phyloP scores from a whole-genome alignment of 2,797 vertebrate species.

The Silurus lanzhouensis region DNA sequence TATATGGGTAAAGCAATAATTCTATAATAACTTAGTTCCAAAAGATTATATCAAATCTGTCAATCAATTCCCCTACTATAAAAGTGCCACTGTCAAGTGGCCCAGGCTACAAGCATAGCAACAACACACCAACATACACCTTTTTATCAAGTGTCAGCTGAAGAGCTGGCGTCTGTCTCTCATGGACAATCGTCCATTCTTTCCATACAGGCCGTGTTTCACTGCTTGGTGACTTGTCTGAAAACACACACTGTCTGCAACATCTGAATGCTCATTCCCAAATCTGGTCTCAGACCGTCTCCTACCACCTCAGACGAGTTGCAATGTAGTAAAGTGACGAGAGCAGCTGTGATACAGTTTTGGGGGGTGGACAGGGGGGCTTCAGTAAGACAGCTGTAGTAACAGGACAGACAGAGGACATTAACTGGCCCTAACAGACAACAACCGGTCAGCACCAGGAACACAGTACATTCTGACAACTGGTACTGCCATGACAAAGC shows the following conservation, averaged over 20 bases:
- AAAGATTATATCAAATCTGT: slow-evolving; percentile 13
- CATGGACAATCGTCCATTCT: slow-evolving; percentile 52
- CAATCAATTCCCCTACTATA: slow-evolving; percentile 26
- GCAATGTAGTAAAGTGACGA: slow-evolving; percentile 35
- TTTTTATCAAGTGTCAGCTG: slow-evolving; percentile 57
- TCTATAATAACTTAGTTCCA: neutral
- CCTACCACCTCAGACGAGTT: slow-evolving; percentile 34
- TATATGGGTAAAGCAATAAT: neutral
- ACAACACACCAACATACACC: slow-evolving; percentile 32
- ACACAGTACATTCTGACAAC: slow-evolving; percentile 43
- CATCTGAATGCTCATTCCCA: slow-evolving; percentile 25
- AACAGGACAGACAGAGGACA: slow-evolving; percentile 46
- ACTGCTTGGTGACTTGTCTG: slow-evolving; percentile 11
- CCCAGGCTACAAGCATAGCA: slow-evolving; percentile 12
- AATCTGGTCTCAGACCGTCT: slow-evolving; percentile 40
- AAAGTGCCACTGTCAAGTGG: slow-evolving; percentile 35
- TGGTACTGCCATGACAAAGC: slow-evolving; percentile 21
- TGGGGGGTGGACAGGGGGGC: neutral
- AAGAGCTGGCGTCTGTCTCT: slow-evolving; percentile 52
- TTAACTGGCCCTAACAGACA: slow-evolving; percentile 31
- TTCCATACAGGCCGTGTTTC: slow-evolving; percentile 46
- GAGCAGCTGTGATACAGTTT: slow-evolving; percentile 49
- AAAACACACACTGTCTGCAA: slow-evolving; percentile 22
- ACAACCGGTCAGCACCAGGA: slow-evolving; percentile 35
- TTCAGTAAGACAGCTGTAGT: slow-evolving; percentile 51